These are phyloP conservation scores for Bellardia bayeri DNA, from an alignment of 2,888 invertebrate species.

Conservation along the genomic window DNA sequence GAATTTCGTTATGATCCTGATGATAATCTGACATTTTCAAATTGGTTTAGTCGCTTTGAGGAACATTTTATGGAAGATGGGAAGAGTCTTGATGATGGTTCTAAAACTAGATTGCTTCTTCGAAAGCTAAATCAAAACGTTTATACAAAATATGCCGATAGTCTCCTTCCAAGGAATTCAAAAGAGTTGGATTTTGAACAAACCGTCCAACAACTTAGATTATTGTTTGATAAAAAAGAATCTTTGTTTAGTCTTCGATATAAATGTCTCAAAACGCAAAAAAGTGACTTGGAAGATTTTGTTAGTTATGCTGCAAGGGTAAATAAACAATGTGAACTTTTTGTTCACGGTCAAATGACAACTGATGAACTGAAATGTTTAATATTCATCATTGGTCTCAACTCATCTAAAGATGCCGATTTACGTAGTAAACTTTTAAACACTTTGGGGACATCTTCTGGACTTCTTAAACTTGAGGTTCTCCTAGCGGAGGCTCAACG, in stretches of 20 bases:
- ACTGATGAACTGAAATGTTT: slow-evolving; percentile 25
- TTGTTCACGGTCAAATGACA: slow-evolving; percentile 7
- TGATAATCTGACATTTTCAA: slow-evolving; percentile 18
- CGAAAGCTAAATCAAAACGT: slow-evolving; percentile 6
- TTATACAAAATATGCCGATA: slow-evolving; percentile 13
- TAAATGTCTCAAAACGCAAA: slow-evolving; percentile 6
- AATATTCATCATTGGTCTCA: slow-evolving; percentile 17
- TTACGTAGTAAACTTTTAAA: background rate
- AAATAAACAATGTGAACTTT: slow-evolving; percentile 11
- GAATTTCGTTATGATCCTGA: slow-evolving; percentile 28
- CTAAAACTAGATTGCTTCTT: background rate
- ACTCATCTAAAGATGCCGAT: background rate
- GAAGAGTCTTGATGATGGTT: slow-evolving; percentile 17
- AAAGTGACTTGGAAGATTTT: slow-evolving; percentile 20
- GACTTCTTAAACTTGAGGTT: background rate
- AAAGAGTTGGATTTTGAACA: slow-evolving; percentile 5
- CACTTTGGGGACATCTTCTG: background rate
- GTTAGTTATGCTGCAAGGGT: slow-evolving; percentile 13
- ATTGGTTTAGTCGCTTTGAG: slow-evolving; percentile 6
- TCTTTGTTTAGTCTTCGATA: slow-evolving; percentile 10
- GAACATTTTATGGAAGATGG: slow-evolving; percentile 21
- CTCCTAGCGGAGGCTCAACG: slow-evolving; percentile 11
- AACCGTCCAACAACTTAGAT: background rate
- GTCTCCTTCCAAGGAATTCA: background rate
- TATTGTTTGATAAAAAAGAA: slow-evolving; percentile 10